phyloP scores from a whole-genome alignment of 2,113 vertebrate genomes.

The Pollimyrus isidori region DNA sequence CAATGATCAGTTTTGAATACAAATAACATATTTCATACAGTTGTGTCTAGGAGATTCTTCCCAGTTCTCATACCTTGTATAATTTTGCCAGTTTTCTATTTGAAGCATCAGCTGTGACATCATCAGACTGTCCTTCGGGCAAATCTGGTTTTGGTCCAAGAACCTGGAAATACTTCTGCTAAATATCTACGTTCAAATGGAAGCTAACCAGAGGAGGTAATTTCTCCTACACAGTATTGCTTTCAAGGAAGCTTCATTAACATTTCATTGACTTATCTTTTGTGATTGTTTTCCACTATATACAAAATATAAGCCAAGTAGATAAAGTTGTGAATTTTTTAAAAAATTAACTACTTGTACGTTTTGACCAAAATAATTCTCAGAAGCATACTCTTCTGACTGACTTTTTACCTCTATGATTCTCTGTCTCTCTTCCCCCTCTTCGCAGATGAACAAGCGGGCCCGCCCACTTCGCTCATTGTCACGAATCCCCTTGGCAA shows the following conservation, averaged over 20 bases:
- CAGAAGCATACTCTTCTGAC: background rate
- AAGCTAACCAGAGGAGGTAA: background rate
- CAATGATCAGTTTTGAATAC: background rate
- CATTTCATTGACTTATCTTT: background rate
- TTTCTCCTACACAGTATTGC: background rate
- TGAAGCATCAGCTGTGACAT: constrained; percentile 52
- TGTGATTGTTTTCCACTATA: too few relatives aligned
- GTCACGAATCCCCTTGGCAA: constrained; percentile 76
- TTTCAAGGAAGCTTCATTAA: background rate
- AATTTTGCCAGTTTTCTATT: constrained; percentile 71
- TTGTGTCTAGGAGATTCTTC: background rate
- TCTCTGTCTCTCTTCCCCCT: constrained; percentile 62
- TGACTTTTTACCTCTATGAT: constrained; percentile 65
- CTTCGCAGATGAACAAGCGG: constrained; percentile 56
- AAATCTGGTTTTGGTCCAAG: constrained; percentile 71
- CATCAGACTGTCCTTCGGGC: constrained; percentile 47
- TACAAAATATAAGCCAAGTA: background rate
- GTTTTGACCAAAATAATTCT: background rate
- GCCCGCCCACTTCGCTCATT: constrained; percentile 70
- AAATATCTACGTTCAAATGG: background rate
- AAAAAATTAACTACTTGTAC: background rate
- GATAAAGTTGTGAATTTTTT: background rate
- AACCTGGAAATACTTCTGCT: constrained; percentile 45
- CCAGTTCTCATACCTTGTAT: constrained; percentile 64
- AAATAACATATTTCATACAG: background rate